Base-by-base conservation (phyloP, 2,113 vertebrate genomes). In the Caloenas nicobarica region DNA sequence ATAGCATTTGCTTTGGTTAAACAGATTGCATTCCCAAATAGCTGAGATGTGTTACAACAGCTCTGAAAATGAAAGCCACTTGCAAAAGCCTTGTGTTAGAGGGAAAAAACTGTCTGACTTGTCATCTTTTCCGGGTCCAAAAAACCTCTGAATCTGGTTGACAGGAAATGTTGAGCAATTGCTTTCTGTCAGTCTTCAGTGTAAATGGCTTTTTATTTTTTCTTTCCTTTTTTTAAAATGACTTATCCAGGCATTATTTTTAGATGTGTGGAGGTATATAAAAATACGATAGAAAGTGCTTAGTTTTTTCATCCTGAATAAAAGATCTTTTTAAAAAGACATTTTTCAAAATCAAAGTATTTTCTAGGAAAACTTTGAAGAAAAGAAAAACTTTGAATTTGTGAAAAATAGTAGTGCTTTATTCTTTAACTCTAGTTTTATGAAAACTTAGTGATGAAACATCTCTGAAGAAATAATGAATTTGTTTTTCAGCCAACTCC, bases 21-120 rank as follows among this genome's bases (percentile, higher is more conserved):
- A 73, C 80, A 93, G 91, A 83, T 62, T 86, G 82, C 28, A 16
- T 93, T 95, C 64, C 33, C 36, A 86, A 83, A 90, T 77, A 95
- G 64, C 46, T 77, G 58, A 53, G 92, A 90, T 58, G 76, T 86
- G 62, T 94, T 95, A 86, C 58, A 88, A 82, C 79, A 90, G 77
- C 71, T 78, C 57, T 92, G 68, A 64, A 93, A 81, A 81, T 38
- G 78, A 95, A 88, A 83, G 50, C 22, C 76, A 25, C n/a, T 93
- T 70, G 86, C 36, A 80, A 88, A 86, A 91, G 19, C 60, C 54
- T 77, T 86, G 57, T 88, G 72, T 46, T 90, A 64, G 76, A 46
- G 50, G 50, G 25, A 5, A 33, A 56, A 81, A 87, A 54, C 34
- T 64, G 58, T 34, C 64, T 86, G 91, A 86, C 36, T 83, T 90